Evolutionary conservation across 1,140 invertebrate species (phyloP), one percentile per base, ranked within the genome.

Genomic region (Hermatobates lingyangjiaoensis): DNA sequence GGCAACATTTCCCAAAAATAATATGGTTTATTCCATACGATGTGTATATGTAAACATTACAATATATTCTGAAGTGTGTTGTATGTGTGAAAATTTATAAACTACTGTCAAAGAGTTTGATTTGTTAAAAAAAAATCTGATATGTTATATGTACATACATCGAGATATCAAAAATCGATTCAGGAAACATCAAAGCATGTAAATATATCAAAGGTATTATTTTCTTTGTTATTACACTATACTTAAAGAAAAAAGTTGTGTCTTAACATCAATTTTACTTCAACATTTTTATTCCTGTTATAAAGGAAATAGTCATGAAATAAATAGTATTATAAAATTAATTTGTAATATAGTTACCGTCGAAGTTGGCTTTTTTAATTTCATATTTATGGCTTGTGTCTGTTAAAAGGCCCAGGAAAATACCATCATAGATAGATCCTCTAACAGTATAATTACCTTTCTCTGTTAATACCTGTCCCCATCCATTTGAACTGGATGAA

Each of bases 301-400:
- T 10, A 49, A 38, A 20, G 15, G 5, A 5, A 49, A 25, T 2
- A 7, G 2, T 24, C 3, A 26, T 2, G 1, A 4, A 26, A 27
- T 52, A 3, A 27, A 45, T 27, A 5, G 30, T 24, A 42, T 39
- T 40, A 4, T 25, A 25, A 5, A 21, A 45, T 27, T 2, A 30
- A 27, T 47, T 25, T 23, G 5, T 7, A 48, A 55, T n/a, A 49
- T 40, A 48, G 47, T 53, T 48, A 62, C 60, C 74, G 62, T 77
- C 74, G 55, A 77, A 77, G 52, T 73, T 68, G 18, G 74, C 67
- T 50, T 72, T 70, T 56, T 70, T 71, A 38, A 72, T 68, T 49
- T 71, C 66, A 56, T 65, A 67, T 45, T 61, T 60, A 53, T 71
- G 68, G 34, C 64, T 60, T 3, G 66, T 58, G 38, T 70, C 62